Conservation (phyloP, 2,797 vertebrate species). For the Odontamblyopus rebecca region DNA sequence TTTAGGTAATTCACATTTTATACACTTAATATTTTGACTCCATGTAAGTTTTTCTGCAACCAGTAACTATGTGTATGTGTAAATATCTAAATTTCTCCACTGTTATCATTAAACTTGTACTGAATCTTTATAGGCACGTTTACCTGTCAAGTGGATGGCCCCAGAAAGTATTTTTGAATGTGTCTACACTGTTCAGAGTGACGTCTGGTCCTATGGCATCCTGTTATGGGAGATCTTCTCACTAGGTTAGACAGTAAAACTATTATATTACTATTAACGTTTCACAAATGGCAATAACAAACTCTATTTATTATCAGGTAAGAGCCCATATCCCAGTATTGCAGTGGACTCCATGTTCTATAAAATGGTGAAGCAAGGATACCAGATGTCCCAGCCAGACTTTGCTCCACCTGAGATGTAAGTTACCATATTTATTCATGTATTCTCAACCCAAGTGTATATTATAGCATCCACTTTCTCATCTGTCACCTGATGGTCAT, state of each 20-base stretch:
- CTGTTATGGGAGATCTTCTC: constrained; percentile 99
- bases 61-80: background rate
- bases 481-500: constrained; percentile 33
- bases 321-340: constrained; percentile 92
- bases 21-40: no score
- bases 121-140: constrained; percentile 85
- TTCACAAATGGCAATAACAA: background rate
- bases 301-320: constrained; percentile 71
- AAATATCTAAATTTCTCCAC: background rate
- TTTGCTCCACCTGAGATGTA: constrained; percentile 91
- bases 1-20: no score
- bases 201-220: constrained; percentile 98
- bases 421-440: constrained; percentile 44
- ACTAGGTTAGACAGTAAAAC: constrained; percentile 80
- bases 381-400: constrained; percentile 92
- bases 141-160: constrained; percentile 99
- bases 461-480: background rate
- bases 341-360: constrained; percentile 95
- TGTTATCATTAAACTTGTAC: background rate
- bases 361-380: constrained; percentile 93
- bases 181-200: constrained; percentile 95
- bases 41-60: no score
- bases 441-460: background rate
- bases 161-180: constrained; percentile 98
- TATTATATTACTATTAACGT: background rate